Percentiles rank a stretch among this genome's conserved stretches.
Evolutionary conservation across 2,888 invertebrate genomes (phyloP).

Genomic region (Drosophila pegasa): DNA sequence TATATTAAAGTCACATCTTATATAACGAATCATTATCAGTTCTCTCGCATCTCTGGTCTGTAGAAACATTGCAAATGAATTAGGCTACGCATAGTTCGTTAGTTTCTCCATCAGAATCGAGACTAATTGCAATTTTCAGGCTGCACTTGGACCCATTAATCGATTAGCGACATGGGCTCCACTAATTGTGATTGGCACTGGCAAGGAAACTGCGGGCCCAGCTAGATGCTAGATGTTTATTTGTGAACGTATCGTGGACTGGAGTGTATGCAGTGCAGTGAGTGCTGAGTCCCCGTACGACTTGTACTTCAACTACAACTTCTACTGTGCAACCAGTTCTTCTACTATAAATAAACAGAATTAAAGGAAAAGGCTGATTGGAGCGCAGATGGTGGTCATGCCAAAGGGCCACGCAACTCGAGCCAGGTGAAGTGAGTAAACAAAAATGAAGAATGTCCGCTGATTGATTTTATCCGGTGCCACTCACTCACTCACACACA

Average conservation of each 20-base stretch:
- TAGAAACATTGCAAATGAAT: neutral
- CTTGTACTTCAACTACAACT: slow-evolving; percentile 26
- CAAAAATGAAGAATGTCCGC: slow-evolving; percentile 77
- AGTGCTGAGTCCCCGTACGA: slow-evolving; percentile 5
- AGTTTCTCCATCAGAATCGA: neutral
- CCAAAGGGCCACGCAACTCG: slow-evolving; percentile 21
- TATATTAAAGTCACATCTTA: neutral
- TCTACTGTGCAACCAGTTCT: slow-evolving; percentile 48
- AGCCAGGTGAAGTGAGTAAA: slow-evolving; percentile 67
- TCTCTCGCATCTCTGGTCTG: neutral
- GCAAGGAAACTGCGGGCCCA: slow-evolving; percentile 3
- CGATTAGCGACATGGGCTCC: slow-evolving; percentile 39
- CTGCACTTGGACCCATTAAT: slow-evolving; percentile 34
- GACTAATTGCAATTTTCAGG: slow-evolving; percentile 30
- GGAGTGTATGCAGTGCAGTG: slow-evolving; percentile 46
- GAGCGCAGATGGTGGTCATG: slow-evolving; percentile 15
- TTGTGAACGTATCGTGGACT: slow-evolving; percentile 59
- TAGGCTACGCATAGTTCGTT: neutral
- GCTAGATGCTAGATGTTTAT: slow-evolving; percentile 53
- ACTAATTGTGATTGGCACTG: slow-evolving; percentile 47
- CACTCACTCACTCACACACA: slow-evolving; percentile 9
- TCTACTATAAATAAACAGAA: slow-evolving; percentile 48
- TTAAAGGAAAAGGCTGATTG: neutral
- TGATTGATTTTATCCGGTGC: slow-evolving; percentile 80
- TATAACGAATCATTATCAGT: neutral